Evolutionary conservation across 2,113 vertebrate species (phyloP).

Genomic region (Dolichotis patagonum): DNA sequence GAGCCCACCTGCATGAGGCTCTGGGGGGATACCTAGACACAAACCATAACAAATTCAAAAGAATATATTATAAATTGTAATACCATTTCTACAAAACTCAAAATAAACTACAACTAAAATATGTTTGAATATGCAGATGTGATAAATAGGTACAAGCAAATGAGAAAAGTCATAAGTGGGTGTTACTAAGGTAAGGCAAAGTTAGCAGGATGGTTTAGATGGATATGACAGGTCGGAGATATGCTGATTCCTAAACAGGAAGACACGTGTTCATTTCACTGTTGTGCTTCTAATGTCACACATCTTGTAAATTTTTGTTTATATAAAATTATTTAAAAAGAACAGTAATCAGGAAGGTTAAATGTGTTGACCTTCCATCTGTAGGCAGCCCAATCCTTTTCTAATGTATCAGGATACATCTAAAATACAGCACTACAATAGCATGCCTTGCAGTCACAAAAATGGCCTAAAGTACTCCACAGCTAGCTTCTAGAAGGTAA

Average conservation of each 20-base stretch:
- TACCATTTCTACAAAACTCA: neutral
- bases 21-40: neutral
- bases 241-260: neutral
- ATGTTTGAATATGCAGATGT: neutral
- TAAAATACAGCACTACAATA: neutral
- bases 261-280: neutral
- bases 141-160: neutral
- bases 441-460: neutral
- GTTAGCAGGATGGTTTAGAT: neutral
- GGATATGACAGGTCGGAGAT: neutral
- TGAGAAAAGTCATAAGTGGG: neutral
- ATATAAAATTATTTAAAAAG: neutral
- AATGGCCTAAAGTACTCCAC: neutral
- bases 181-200: neutral
- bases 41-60: neutral
- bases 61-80: neutral
- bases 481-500: neutral
- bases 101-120: constrained; percentile 23
- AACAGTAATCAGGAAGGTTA: neutral
- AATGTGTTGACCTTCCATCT: neutral
- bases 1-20: neutral
- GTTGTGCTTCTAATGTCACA: neutral
- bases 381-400: neutral
- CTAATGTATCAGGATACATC: neutral
- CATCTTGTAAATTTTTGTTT: neutral